Evolutionary conservation across 2,888 invertebrate genomes (phyloP).

Genomic region (Alcis repandata): DNA sequence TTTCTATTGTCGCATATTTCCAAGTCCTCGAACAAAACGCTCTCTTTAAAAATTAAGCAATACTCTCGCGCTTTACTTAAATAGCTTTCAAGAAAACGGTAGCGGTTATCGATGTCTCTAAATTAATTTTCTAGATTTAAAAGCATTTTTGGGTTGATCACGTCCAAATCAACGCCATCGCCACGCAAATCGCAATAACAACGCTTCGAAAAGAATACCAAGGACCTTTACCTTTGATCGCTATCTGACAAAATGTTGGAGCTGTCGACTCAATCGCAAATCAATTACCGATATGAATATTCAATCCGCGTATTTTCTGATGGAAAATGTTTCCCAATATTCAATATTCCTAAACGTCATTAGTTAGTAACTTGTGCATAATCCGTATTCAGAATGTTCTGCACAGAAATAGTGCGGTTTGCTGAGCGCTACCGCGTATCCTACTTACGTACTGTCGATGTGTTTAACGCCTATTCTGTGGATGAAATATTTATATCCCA

Average conservation of each 20-base stretch:
- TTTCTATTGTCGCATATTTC: conserved; percentile 52
- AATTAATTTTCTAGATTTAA: conserved; percentile 16
- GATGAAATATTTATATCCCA: conserved; percentile 58
- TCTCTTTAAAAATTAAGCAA: conserved; percentile 45
- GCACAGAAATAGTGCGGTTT: conserved; percentile 68
- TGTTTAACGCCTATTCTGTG: conserved; percentile 55
- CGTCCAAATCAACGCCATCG: conserved; percentile 18
- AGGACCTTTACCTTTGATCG: conserved; percentile 48
- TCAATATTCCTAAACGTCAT: conserved; percentile 31
- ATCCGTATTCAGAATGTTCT: conserved; percentile 26
- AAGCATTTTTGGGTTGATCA: conserved; percentile 17
- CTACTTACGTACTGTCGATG: conserved; percentile 51
- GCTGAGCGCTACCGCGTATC: conserved; percentile 45
- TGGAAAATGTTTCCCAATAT: conserved; percentile 38
- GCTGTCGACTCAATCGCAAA: conserved; percentile 49
- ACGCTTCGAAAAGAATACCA: conserved; percentile 29
- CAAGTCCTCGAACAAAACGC: conserved; percentile 45
- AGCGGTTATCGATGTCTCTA: conserved; percentile 17
- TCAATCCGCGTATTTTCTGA: conserved; percentile 35
- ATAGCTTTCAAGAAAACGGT: conserved; percentile 27
- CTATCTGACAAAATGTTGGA: conserved; percentile 28
- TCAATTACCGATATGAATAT: conserved; percentile 55
- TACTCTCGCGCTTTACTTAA: conserved; percentile 28
- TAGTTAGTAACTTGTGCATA: conserved; percentile 36
- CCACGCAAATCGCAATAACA: conserved; percentile 22